Evolutionary conservation across 2,888 invertebrate genomes (phyloP), one percentile per base, ranked within the genome.

Genomic region (Ephialtes manifestator): DNA sequence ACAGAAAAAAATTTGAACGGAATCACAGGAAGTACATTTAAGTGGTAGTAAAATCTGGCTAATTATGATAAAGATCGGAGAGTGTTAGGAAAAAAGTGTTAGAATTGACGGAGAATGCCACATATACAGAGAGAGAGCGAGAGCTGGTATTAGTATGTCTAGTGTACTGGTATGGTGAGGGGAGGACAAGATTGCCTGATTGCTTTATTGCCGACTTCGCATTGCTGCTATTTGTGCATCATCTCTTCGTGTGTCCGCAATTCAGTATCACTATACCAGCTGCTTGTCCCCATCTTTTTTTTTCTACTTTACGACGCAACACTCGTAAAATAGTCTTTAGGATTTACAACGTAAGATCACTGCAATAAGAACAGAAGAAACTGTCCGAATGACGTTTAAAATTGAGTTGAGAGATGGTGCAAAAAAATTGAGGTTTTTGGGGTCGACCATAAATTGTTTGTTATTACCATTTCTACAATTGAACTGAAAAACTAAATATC

Each of bases 201-300:
- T 87, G 85, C 88, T 90, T 89, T 87, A 89, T 89, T 88, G 88
- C 83, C 76, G 58, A 71, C 79, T 65, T 28, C 76, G 79, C 84
- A 82, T 78, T 87, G 85, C 72, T 83, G 58, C 79, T 77, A 74
- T 76, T 77, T 65, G 53, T 63, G 77, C 77, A 74, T 78, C 78
- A 76, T 80, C 63, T 75, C 72, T 35, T 53, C 81, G 65, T 46
- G 65, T 55, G 65, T 63, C 65, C 55, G 72, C 43, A 39, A 80
- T 80, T 72, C 72, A 67, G 67, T 46, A 55, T 65, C 58, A 28
- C 83, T 58, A 13, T 15, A 58, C 28, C 55, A 28, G 55, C 13
- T 2, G 55, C 55, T 58, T 24, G 24, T 24, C 55, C 13, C 24
- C 28, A 28, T 28, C 13, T 71, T 51, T 35, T 51, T 51, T 51